Percentiles rank a stretch among this genome's conserved stretches.
These are phyloP conservation scores for Goniozus legneri DNA, from an alignment of 1,140 invertebrate species.

Conservation along the genomic window DNA sequence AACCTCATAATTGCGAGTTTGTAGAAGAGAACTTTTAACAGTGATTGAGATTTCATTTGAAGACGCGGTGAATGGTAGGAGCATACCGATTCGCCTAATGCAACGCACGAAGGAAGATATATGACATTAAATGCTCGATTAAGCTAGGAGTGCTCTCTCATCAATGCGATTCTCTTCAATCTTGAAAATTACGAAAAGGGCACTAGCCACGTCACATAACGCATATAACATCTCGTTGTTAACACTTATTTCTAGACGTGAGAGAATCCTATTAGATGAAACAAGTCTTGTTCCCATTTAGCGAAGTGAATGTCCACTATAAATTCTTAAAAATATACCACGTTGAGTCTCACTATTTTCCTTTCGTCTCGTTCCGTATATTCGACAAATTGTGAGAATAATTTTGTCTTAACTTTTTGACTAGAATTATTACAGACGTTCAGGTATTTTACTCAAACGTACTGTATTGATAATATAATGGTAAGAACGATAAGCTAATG, in stretches of 20 bases:
- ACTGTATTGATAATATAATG: background rate
- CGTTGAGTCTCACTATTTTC: constrained; percentile 9
- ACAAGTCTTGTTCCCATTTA: too few relatives aligned
- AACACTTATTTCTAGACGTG: background rate
- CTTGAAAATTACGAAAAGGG: background rate
- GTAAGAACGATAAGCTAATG: background rate
- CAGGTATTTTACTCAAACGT: constrained; percentile 12
- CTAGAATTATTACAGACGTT: constrained; percentile 45
- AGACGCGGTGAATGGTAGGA: too few relatives aligned
- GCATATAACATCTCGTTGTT: background rate
- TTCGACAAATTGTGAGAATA: background rate
- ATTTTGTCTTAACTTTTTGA: constrained; percentile 37
- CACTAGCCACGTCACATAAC: background rate
- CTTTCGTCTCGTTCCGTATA: constrained; percentile 1
- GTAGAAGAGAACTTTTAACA: too few relatives aligned
- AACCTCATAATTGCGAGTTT: too few relatives aligned
- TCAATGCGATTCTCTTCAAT: background rate
- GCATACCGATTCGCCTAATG: too few relatives aligned
- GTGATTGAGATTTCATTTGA: too few relatives aligned
- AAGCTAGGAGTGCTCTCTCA: too few relatives aligned
- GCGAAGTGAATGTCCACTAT: too few relatives aligned
- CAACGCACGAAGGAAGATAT: too few relatives aligned
- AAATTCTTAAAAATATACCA: constrained; percentile 30
- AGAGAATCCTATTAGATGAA: background rate
- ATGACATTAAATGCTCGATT: constrained; percentile 22